Percentiles rank a stretch among this genome's conserved stretches.
Conservation (phyloP, 2,113 vertebrate species). For the Phyllostomus discolor region DNA sequence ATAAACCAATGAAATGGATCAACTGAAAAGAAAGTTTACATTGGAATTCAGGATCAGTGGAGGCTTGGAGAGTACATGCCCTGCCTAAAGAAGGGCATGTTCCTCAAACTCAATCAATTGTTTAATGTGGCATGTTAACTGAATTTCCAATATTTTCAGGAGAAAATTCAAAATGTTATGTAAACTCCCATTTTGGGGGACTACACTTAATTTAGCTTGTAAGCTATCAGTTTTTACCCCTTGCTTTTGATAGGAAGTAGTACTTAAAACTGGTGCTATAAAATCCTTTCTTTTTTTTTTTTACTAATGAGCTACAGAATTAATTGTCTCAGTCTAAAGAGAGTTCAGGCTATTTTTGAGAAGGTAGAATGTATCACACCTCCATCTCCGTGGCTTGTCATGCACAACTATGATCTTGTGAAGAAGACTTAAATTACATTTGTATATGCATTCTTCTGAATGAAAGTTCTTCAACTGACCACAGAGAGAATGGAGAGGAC, state of each 20-base stretch:
- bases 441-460: not conserved
- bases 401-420: not conserved
- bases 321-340: not conserved
- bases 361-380: not conserved
- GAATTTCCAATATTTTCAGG: not conserved
- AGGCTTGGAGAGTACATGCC: fast-evolving
- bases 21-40: not conserved
- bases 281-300: slow-evolving; percentile 30
- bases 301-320: not conserved
- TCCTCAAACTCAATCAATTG: fast-evolving
- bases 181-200: not conserved
- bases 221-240: not conserved
- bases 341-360: not conserved
- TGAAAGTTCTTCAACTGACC: not conserved
- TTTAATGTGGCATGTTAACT: not conserved
- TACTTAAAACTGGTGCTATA: not conserved
- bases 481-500: not conserved
- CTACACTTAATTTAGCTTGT: not conserved
- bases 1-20: not conserved
- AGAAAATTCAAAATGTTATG: not conserved
- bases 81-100: not conserved
- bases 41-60: not conserved
- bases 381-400: not conserved
- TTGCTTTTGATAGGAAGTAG: not conserved
- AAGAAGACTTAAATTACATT: not conserved